phyloP scores from a whole-genome alignment of 2,888 invertebrate species.

The Trichopoda pennipes region DNA sequence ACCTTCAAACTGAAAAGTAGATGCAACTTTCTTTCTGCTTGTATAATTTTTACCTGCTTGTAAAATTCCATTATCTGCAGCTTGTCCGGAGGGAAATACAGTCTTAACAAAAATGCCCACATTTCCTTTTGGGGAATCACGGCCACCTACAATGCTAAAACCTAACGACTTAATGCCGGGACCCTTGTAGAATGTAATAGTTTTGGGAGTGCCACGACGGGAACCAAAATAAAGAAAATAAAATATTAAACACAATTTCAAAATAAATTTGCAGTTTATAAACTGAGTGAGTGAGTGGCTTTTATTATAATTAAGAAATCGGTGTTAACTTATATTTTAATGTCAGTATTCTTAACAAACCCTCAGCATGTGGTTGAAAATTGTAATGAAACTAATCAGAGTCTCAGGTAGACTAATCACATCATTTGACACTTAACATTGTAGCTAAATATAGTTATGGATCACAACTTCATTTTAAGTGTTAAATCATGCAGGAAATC shows the following conservation, averaged over 20 bases:
- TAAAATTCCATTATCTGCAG: conserved; percentile 90
- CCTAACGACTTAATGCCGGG: conserved; percentile 92
- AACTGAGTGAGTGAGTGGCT: too few species aligned
- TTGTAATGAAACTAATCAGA: too few species aligned
- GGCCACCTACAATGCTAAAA: conserved; percentile 94
- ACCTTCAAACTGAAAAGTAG: too few species aligned
- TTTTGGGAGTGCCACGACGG: conserved; percentile 76
- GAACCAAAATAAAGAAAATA: conserved; percentile 67
- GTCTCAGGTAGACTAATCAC: too few species aligned
- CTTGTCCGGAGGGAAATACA: conserved; percentile 92
- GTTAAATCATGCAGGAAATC: too few species aligned
- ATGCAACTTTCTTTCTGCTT: background rate
- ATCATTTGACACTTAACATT: too few species aligned
- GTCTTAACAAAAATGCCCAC: conserved; percentile 95
- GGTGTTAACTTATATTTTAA: background rate
- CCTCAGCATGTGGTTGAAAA: too few species aligned
- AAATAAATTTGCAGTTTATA: background rate
- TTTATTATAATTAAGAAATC: background rate
- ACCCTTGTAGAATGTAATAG: conserved; percentile 89
- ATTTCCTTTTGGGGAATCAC: conserved; percentile 92
- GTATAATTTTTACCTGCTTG: conserved; percentile 86
- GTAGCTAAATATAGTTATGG: too few species aligned
- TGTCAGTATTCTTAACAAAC: background rate
- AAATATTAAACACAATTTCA: conserved; percentile 6
- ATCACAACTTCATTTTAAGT: too few species aligned